phyloP scores from a whole-genome alignment of 1,140 invertebrate genomes.

The Telenomus remus region DNA sequence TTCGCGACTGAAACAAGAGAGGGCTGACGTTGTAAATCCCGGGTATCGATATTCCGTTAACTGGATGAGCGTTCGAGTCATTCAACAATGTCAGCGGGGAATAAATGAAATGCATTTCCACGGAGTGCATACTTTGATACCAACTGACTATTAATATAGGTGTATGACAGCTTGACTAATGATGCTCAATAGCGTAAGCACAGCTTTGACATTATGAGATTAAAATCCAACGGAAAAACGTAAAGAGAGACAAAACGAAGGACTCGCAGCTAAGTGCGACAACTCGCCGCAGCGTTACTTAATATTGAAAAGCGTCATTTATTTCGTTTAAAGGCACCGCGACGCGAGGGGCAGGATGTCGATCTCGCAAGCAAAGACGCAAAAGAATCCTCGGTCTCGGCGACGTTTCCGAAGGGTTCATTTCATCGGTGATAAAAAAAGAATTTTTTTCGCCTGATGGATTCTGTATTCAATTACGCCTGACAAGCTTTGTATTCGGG shows the following conservation, averaged over 20 bases:
- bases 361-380: slow-evolving; percentile 25
- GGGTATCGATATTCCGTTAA: slow-evolving; percentile 58
- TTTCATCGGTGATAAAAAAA: slow-evolving; percentile 40
- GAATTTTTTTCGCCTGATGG: slow-evolving; percentile 34
- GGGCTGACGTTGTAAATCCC: slow-evolving; percentile 22
- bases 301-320: slow-evolving; percentile 61
- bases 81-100: slow-evolving; percentile 74
- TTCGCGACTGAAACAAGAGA: slow-evolving; percentile 23
- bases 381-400: slow-evolving; percentile 32
- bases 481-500: slow-evolving; percentile 37
- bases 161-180: slow-evolving; percentile 75
- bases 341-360: slow-evolving; percentile 25
- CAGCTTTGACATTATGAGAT: slow-evolving; percentile 74
- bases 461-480: slow-evolving; percentile 47
- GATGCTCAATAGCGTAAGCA: slow-evolving; percentile 69
- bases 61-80: slow-evolving; percentile 64
- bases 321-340: slow-evolving; percentile 60
- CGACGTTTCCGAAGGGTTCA: slow-evolving; percentile 43
- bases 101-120: slow-evolving; percentile 74
- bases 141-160: slow-evolving; percentile 71
- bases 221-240: slow-evolving; percentile 68
- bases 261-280: slow-evolving; percentile 32
- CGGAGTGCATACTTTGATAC: slow-evolving; percentile 72
- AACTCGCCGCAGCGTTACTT: slow-evolving; percentile 49
- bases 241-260: slow-evolving; percentile 46